Conservation (phyloP, 2,797 vertebrate genomes). For the Nothura maculosa region DNA sequence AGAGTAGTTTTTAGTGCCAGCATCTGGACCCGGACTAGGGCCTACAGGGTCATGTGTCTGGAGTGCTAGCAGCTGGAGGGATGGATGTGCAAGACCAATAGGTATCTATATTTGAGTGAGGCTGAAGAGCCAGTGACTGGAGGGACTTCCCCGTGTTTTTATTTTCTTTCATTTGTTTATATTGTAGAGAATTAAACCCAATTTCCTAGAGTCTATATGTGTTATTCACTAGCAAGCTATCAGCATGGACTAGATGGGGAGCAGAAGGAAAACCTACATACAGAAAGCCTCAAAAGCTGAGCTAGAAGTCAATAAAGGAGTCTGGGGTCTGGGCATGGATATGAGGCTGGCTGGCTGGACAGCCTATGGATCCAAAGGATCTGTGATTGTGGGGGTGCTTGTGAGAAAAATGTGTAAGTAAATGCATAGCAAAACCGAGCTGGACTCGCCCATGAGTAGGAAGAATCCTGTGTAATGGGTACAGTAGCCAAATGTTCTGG, state of each 20-base stretch:
- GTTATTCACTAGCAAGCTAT: neutral
- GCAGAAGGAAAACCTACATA: too few species aligned
- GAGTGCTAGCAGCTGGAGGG: neutral
- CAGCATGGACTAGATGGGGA: neutral
- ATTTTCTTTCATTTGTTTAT: too few species aligned
- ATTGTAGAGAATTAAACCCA: neutral
- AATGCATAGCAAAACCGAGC: neutral
- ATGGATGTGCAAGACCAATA: too few species aligned
- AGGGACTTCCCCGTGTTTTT: neutral
- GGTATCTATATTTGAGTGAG: too few species aligned
- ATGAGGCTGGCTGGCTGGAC: neutral
- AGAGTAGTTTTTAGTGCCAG: neutral
- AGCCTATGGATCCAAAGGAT: neutral
- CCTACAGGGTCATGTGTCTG: too few species aligned
- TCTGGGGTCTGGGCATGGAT: neutral
- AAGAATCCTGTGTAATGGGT: neutral
- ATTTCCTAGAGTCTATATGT: neutral
- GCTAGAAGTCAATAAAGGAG: neutral
- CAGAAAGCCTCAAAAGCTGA: neutral
- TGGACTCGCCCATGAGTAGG: neutral
- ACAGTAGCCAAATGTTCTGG: neutral
- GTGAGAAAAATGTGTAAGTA: neutral
- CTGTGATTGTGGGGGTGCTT: neutral
- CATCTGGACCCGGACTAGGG: neutral
- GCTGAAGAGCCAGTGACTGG: too few species aligned